These are phyloP conservation scores for Solea solea DNA, from an alignment of 2,113 vertebrate species.

Conservation along the genomic window DNA sequence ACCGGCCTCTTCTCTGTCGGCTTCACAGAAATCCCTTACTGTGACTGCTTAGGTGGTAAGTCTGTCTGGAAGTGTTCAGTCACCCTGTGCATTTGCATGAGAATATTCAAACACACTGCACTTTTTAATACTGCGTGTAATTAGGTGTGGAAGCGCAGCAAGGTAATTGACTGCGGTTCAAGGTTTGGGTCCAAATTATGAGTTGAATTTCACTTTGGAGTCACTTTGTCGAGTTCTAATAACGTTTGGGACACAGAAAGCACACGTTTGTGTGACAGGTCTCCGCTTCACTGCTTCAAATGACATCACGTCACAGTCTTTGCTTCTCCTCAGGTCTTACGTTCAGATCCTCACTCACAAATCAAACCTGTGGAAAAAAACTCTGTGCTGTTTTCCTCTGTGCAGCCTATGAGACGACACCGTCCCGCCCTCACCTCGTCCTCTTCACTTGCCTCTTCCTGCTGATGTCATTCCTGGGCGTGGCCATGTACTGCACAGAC, in stretches of 20 bases:
- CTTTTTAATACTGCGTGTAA: constrained; percentile 10
- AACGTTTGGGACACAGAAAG: constrained; percentile 15
- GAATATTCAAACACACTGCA: constrained; percentile 20
- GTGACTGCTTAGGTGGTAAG: constrained; percentile 85
- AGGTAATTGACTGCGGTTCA: background rate
- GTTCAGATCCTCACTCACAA: constrained; percentile 47
- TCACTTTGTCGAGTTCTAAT: constrained; percentile 13
- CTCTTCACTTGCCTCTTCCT: constrained; percentile 85
- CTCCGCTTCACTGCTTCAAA: background rate
- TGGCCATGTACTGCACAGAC: constrained; percentile 85
- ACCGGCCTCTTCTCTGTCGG: constrained; percentile 69
- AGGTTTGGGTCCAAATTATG: background rate
- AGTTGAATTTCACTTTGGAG: background rate
- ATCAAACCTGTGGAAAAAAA: constrained; percentile 30
- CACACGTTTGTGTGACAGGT: constrained; percentile 14
- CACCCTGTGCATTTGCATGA: constrained; percentile 51
- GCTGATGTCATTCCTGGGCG: constrained; percentile 82
- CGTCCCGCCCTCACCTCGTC: constrained; percentile 72
- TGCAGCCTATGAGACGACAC: constrained; percentile 82
- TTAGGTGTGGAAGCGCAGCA: background rate
- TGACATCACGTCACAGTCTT: background rate
- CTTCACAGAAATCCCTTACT: constrained; percentile 84
- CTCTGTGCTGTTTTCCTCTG: background rate
- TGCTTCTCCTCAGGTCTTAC: background rate
- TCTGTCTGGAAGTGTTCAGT: constrained; percentile 40